Percentiles rank a stretch among this genome's conserved stretches.
Evolutionary conservation across 2,888 invertebrate species (phyloP).

Genomic region (Pardosa pseudoannulata): DNA sequence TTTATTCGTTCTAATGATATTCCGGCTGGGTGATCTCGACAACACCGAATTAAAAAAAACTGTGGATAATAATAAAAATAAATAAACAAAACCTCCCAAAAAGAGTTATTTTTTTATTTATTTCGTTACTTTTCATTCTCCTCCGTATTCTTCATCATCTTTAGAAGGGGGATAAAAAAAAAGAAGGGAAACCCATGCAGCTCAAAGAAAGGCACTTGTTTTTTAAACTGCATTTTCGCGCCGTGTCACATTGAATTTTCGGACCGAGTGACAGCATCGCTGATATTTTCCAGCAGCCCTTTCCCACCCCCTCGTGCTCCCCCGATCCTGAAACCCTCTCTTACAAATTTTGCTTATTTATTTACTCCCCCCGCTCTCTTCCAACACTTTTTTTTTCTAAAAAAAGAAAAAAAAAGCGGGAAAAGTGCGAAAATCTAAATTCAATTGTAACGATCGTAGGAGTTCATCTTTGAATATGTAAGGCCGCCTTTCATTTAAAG

Average conservation of each 20-base stretch:
- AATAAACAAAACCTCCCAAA: neutral
- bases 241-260: conserved; percentile 52
- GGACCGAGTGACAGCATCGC: conserved; percentile 33
- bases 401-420: neutral
- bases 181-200: neutral
- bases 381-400: neutral
- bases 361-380: too few relatives aligned
- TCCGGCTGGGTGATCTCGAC: neutral
- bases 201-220: conserved; percentile 30
- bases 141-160: neutral
- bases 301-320: neutral
- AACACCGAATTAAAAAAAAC: neutral
- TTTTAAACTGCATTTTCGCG: conserved; percentile 46
- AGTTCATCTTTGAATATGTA: conserved; percentile 52
- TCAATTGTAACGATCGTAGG: conserved; percentile 42
- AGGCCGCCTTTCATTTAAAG: conserved; percentile 32
- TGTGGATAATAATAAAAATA: too few relatives aligned
- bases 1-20: neutral
- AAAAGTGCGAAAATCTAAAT: conserved; percentile 41
- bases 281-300: conserved; percentile 49
- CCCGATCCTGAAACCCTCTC: neutral
- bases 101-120: neutral
- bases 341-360: neutral
- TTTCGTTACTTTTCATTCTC: neutral
- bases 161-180: too few relatives aligned